Conservation (phyloP, 2,888 invertebrate species). For the Thyatira batis region DNA sequence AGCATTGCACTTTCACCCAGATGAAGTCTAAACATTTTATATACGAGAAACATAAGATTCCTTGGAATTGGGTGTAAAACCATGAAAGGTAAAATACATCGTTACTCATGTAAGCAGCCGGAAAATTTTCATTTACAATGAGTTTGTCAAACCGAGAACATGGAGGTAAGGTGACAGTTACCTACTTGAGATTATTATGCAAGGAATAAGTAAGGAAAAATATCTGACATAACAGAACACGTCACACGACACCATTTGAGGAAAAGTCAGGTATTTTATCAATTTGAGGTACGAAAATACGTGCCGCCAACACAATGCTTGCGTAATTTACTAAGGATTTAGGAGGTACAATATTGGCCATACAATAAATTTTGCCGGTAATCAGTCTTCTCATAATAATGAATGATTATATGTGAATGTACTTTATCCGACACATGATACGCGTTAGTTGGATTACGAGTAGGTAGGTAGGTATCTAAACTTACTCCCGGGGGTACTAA, state of each 20-base stretch:
- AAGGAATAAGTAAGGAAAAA: not conserved
- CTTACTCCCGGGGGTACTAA: too few relatives aligned
- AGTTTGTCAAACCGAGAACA: not conserved
- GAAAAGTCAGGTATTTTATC: not conserved
- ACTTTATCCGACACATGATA: too few relatives aligned
- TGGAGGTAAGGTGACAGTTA: not conserved
- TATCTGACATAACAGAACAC: not conserved
- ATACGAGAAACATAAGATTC: too few relatives aligned
- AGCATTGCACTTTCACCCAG: too few relatives aligned
- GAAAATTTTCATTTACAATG: not conserved
- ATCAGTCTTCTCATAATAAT: too few relatives aligned
- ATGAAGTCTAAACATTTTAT: too few relatives aligned
- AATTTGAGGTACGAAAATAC: not conserved
- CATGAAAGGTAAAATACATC: too few relatives aligned
- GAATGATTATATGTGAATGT: too few relatives aligned
- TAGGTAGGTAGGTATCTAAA: too few relatives aligned
- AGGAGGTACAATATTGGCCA: conserved; percentile 6
- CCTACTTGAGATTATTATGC: not conserved
- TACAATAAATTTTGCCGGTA: conserved; percentile 11
- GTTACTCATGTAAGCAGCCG: not conserved
- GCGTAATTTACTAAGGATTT: not conserved
- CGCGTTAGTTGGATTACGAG: too few relatives aligned
- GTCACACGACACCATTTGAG: not conserved
- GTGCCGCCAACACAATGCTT: not conserved
- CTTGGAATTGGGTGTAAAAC: too few relatives aligned